Percentiles rank a stretch among this genome's conserved stretches.
These are phyloP conservation scores for Drosophila leonis DNA, from an alignment of 2,888 invertebrate genomes.

Conservation along the genomic window DNA sequence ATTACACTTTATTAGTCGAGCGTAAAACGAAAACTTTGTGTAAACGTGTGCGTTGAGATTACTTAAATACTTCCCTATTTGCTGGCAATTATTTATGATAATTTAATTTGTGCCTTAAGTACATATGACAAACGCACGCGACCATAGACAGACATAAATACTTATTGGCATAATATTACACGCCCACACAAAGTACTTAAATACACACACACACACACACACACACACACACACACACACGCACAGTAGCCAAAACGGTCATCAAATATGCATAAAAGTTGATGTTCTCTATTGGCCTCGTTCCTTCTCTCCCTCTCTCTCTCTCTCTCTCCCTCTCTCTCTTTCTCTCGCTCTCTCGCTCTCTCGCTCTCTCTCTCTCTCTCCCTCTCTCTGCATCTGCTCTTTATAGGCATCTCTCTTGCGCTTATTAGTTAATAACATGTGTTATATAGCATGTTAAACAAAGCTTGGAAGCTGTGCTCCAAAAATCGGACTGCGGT, in stretches of 20 bases:
- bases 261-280: constrained; percentile 56
- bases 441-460: constrained; percentile 50
- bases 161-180: not conserved
- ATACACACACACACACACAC: not conserved
- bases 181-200: not conserved
- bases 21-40: constrained; percentile 4
- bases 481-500: constrained; percentile 37
- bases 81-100: constrained; percentile 31
- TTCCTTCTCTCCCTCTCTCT: no score
- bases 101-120: constrained; percentile 10
- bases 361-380: not conserved
- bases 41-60: constrained; percentile 3
- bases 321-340: not conserved
- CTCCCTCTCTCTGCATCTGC: not conserved
- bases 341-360: not conserved
- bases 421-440: constrained; percentile 22
- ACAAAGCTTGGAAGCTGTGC: constrained; percentile 44
- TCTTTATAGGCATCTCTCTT: not conserved
- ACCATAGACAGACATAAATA: not conserved
- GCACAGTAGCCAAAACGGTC: constrained; percentile 2
- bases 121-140: not conserved
- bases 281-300: constrained; percentile 1
- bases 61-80: constrained; percentile 2
- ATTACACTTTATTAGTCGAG: constrained; percentile 6
- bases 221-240: constrained; percentile 7